Evolutionary conservation across 2,797 vertebrate species (phyloP), one percentile per base, ranked within the genome.

Genomic region (Galagoides demidoff): DNA sequence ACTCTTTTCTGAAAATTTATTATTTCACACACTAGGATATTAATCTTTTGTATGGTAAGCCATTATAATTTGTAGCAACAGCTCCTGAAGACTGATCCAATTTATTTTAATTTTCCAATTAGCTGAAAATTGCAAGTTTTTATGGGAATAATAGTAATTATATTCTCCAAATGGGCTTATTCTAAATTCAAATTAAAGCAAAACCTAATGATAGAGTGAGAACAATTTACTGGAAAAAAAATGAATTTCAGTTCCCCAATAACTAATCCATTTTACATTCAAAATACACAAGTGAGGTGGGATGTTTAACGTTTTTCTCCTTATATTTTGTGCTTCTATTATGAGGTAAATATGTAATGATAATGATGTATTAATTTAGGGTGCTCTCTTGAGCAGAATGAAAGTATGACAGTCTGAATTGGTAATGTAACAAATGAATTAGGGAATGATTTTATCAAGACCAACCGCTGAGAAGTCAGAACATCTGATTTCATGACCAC

Each of bases 41-140:
- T 79, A 84, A 39, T 92, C 23, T 83, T 89, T 82, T 74, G 14
- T 73, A 43, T 55, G 61, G 16, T 77, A 66, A 77, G 8, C 82
- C 37, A 43, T 43, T 43, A 43, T 7, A 43, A 43, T 92, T 89
- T 88, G 29, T 43, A 87, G 57, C 49, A 94, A 71, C 10, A 52
- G 11, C 5, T 95, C 29, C 81, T 85, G 8, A 59, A 92, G 73
- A 59, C 19, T 70, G 63, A 96, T 85, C 7, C 34, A 90, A 57
- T 90, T 95, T 77, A 81, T 92, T 96, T 97, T 89, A 97, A 95
- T 73, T 95, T 96, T 96, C 94, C 57, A 92, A 68, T 90, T 94
- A 89, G 20, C 83, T 90, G 68, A 95, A 90, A 96, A 90, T 78
- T 68, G 29, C 68, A 95, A 78, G 66, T 88, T 95, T 96, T 88